Percentiles rank a stretch among this genome's conserved stretches.
These are phyloP conservation scores for Blastomussa wellsi DNA, from an alignment of 92 coral and sea anemone genomes.

Conservation along the genomic window DNA sequence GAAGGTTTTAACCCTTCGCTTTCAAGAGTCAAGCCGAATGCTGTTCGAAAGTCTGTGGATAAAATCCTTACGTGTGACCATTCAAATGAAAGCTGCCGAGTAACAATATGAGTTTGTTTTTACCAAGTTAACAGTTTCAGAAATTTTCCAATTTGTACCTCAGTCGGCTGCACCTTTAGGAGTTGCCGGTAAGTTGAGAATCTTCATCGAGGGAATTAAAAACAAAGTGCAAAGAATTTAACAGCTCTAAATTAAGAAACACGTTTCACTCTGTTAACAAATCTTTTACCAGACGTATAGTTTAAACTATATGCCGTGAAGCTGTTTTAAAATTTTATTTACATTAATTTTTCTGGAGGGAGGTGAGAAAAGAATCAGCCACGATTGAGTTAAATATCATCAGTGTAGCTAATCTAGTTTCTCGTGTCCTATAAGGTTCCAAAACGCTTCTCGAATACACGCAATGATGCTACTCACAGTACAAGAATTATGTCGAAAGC, in stretches of 20 bases:
- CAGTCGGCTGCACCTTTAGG: background rate
- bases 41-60: background rate
- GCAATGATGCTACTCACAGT: background rate
- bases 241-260: background rate
- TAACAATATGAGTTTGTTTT: background rate
- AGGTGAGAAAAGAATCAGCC: background rate
- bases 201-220: background rate
- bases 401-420: background rate
- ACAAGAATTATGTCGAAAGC: constrained; percentile 14
- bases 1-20: background rate
- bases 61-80: background rate
- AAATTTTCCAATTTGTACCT: background rate
- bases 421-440: background rate
- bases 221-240: background rate
- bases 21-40: background rate
- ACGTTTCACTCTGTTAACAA: constrained; percentile 23
- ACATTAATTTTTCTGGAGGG: background rate
- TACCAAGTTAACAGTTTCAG: background rate
- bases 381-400: background rate
- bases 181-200: background rate
- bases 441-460: background rate
- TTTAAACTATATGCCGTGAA: background rate
- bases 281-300: background rate
- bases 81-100: background rate
- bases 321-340: background rate